Evolutionary conservation across 2,113 vertebrate species (phyloP).

Genomic region (Prolemur simus): DNA sequence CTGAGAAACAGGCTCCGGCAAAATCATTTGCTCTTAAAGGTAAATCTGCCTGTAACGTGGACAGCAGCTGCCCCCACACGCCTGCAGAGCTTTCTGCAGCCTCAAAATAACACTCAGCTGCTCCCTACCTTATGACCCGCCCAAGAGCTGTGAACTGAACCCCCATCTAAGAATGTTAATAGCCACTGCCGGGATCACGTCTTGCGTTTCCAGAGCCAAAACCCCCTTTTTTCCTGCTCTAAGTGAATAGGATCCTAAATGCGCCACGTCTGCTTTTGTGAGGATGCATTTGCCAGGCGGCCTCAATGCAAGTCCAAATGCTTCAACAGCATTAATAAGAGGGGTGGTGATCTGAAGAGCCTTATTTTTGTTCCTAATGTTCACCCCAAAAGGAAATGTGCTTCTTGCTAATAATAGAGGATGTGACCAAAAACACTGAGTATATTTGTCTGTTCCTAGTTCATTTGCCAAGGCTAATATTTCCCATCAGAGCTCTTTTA

Average conservation of each 20-base stretch:
- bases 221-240: conserved; percentile 66
- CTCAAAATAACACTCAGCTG: conserved; percentile 61
- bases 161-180: conserved; percentile 59
- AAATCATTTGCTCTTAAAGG: conserved; percentile 58
- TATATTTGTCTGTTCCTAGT: conserved; percentile 79
- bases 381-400: conserved; percentile 85
- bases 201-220: conserved; percentile 60
- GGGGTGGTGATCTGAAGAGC: conserved; percentile 77
- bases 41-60: conserved; percentile 26
- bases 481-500: conserved; percentile 73
- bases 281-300: conserved; percentile 75
- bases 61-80: conserved; percentile 45
- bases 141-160: conserved; percentile 38
- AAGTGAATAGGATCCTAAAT: conserved; percentile 74
- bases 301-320: conserved; percentile 76
- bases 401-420: conserved; percentile 83
- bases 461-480: conserved; percentile 78
- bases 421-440: conserved; percentile 80
- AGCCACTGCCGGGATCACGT: conserved; percentile 60
- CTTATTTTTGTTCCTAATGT: conserved; percentile 83
- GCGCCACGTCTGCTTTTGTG: conserved; percentile 67
- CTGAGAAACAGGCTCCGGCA: conserved; percentile 30
- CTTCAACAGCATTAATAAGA: conserved; percentile 78
- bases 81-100: conserved; percentile 53
- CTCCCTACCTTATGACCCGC: conserved; percentile 36